Conservation (phyloP, 2,113 vertebrate species). For the Pholis gunnellus region DNA sequence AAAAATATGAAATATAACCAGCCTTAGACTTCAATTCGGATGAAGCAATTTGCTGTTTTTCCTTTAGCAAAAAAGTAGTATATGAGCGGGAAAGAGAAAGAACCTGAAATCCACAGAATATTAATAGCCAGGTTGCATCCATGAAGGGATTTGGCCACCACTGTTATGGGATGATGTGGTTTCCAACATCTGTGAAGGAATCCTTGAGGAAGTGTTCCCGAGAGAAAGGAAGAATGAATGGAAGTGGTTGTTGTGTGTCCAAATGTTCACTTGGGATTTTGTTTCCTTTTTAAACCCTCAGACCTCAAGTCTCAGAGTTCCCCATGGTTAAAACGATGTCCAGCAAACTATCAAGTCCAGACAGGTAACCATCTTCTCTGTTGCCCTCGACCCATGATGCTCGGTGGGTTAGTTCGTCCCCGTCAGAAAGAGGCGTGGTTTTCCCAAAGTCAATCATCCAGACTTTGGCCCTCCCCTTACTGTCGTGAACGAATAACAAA, state of each 20-base stretch:
- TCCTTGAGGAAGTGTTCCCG: slow-evolving; percentile 39
- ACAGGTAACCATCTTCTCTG: slow-evolving; percentile 97
- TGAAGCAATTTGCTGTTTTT: neutral
- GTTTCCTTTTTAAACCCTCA: neutral
- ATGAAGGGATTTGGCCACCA: slow-evolving; percentile 2
- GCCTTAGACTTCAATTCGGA: neutral
- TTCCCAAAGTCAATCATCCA: slow-evolving; percentile 99
- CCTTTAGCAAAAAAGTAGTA: neutral
- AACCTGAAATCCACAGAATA: neutral
- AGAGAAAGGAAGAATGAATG: slow-evolving; percentile 35
- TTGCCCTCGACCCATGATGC: slow-evolving; percentile 93
- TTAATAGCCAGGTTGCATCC: neutral
- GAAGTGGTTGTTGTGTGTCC: slow-evolving; percentile 47
- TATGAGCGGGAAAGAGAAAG: neutral
- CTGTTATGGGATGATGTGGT: slow-evolving; percentile 28
- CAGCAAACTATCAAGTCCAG: slow-evolving; percentile 94
- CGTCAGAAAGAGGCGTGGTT: slow-evolving; percentile 92
- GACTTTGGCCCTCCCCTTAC: slow-evolving; percentile 93
- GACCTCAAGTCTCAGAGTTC: slow-evolving; percentile 68
- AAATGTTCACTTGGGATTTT: slow-evolving; percentile 32
- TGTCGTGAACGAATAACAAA: slow-evolving; percentile 96
- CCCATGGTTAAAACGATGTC: slow-evolving; percentile 91
- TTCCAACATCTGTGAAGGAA: slow-evolving; percentile 19
- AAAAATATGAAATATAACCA: neutral
- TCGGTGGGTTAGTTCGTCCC: slow-evolving; percentile 90